Percentiles rank a stretch among this genome's conserved stretches.
These are phyloP conservation scores for Coreius guichenoti DNA, from an alignment of 2,797 vertebrate genomes.

Conservation along the genomic window DNA sequence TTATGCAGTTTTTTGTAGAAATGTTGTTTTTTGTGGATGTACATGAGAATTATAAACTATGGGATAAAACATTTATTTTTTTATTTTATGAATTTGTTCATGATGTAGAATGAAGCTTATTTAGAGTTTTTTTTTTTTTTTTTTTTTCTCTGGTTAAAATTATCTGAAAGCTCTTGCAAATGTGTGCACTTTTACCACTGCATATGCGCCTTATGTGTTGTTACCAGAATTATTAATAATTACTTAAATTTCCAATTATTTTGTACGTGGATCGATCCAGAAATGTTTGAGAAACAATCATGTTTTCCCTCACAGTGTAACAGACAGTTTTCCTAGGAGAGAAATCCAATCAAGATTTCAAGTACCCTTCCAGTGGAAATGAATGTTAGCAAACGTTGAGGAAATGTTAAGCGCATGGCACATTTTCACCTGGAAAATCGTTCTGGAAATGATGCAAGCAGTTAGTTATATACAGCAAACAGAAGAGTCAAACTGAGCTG, in stretches of 20 bases:
- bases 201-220: neutral
- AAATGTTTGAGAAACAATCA: neutral
- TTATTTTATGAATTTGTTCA: neutral
- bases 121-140: no score
- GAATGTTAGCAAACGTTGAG: constrained; percentile 52
- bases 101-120: neutral
- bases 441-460: constrained; percentile 62
- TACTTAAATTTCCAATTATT: neutral
- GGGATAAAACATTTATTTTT: no score
- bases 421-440: constrained; percentile 62
- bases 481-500: constrained; percentile 11
- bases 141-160: no score
- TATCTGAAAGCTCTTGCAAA: neutral
- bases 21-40: neutral
- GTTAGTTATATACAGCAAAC: constrained; percentile 15
- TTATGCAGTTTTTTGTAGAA: neutral
- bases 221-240: neutral
- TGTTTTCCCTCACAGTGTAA: neutral
- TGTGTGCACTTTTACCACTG: neutral
- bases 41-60: neutral
- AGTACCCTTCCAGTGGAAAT: constrained; percentile 59
- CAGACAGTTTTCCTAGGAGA: constrained; percentile 50
- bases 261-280: no score
- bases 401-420: constrained; percentile 60
- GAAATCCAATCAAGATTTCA: constrained; percentile 61